Base-by-base conservation (phyloP, 1,140 invertebrate genomes). In the Eumeta japonica region DNA sequence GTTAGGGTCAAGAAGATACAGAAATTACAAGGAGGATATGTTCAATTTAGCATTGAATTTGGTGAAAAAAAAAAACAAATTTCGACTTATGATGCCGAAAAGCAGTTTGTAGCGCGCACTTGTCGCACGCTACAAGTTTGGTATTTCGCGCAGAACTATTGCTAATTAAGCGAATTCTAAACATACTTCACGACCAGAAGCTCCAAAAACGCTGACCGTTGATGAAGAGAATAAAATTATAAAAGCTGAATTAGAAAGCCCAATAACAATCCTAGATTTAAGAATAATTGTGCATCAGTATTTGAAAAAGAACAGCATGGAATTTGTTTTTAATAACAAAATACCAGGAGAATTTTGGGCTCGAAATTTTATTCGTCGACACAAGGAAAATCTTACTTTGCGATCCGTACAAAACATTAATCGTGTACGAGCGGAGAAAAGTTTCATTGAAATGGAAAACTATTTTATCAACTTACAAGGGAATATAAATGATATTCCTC, bases 401-500 rank as follows among this genome's bases (percentile, higher is more conserved):
- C 32, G 42, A 12, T 35, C 37, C 9, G 39, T 34, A 3, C 37
- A 45, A 42, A 48, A 48, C 28, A 44, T 44, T 10, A 41, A 19
- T 10, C 38, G 18, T 16, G 35, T 28, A 3, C 18, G 46, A 31
- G 46, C 38, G 5, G 18, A 43, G 36, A 44, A 16, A 15, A 29
- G 17, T 2, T 5, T 31, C 9, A 18, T 41, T n/a, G 41, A 41
- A 19, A 32, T 48, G 15, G 15, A 29, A 17, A 20, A 35, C 7
- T 48, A 44, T 31, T 44, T 48, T 40, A 10, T 35, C 11, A 41
- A 48, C 36, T 27, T 48, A 19, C n/a, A 32, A 9, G 16, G 15
- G 18, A 28, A 35, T 24, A n/a, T 48, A 17, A 12, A 41, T 29
- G 28, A 48, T 44, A 28, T 55, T 27, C 48, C 50, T 24, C 16